Evolutionary conservation across 2,888 invertebrate species (phyloP).

Genomic region (Drosophila suboccidentalis): DNA sequence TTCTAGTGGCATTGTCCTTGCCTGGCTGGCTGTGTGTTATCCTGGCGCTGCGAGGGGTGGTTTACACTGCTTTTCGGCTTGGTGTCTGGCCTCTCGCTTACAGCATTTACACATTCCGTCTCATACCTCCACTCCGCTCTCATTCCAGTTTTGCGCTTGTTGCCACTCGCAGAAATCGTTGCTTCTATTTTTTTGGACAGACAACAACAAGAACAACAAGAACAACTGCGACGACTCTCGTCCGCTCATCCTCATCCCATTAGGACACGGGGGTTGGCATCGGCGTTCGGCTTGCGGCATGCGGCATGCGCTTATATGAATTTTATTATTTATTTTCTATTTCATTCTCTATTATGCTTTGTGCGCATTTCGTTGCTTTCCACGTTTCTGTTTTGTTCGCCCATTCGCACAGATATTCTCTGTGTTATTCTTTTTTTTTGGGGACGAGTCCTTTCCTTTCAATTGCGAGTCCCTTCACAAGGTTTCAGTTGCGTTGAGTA

Average conservation of each 20-base stretch:
- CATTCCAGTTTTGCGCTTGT: constrained; percentile 46
- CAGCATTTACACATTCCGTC: constrained; percentile 58
- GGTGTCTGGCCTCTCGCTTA: constrained; percentile 54
- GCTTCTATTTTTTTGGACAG: constrained; percentile 71
- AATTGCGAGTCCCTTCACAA: constrained; percentile 22
- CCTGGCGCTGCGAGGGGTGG: constrained; percentile 66
- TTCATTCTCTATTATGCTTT: constrained; percentile 73
- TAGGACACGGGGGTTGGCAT: constrained; percentile 58
- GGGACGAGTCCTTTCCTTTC: constrained; percentile 24
- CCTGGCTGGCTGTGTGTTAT: constrained; percentile 31
- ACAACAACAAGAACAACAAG: constrained; percentile 45
- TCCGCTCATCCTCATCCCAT: constrained; percentile 45
- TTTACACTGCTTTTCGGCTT: constrained; percentile 57
- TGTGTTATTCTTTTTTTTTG: constrained; percentile 12
- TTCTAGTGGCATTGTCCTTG: constrained; percentile 74
- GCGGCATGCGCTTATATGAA: constrained; percentile 53
- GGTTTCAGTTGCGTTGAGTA: constrained; percentile 16
- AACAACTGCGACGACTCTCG: constrained; percentile 15
- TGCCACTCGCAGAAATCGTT: constrained; percentile 67
- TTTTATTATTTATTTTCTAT: constrained; percentile 80
- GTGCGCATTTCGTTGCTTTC: constrained; percentile 43
- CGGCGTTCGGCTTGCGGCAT: constrained; percentile 43
- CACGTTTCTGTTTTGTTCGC: constrained; percentile 66
- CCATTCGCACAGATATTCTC: constrained; percentile 48
- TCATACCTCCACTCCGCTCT: constrained; percentile 19